Evolutionary conservation across 2,888 invertebrate genomes (phyloP).

Genomic region (Eurytoma californica): DNA sequence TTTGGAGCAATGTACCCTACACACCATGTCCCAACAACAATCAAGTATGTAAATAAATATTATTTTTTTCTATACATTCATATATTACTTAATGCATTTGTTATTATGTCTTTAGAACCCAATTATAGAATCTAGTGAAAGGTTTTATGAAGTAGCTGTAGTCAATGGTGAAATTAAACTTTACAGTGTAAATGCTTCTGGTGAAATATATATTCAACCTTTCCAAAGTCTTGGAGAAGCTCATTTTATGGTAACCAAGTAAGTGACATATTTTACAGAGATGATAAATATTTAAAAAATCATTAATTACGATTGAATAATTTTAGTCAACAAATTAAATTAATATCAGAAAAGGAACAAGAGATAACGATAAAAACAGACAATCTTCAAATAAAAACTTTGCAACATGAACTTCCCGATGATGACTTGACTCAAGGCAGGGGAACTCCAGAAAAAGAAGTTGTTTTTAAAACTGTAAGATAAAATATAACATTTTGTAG

Average conservation of each 20-base stretch:
- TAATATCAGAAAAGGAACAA: conserved; percentile 63
- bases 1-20: conserved; percentile 72
- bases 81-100: conserved; percentile 9
- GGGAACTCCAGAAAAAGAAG: conserved; percentile 64
- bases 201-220: conserved; percentile 74
- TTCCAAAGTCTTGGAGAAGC: conserved; percentile 75
- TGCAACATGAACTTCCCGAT: conserved; percentile 69
- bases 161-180: conserved; percentile 65
- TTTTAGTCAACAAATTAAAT: conserved; percentile 65
- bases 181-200: conserved; percentile 69
- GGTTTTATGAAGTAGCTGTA: conserved; percentile 68
- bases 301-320: conserved; percentile 10
- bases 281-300: not conserved
- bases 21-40: conserved; percentile 71
- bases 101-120: conserved; percentile 68
- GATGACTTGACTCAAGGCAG: conserved; percentile 70
- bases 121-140: conserved; percentile 73
- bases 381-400: conserved; percentile 60
- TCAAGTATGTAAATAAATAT: conserved; percentile 65
- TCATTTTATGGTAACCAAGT: conserved; percentile 71
- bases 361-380: conserved; percentile 37
- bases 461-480: conserved; percentile 67
- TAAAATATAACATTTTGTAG: conserved; percentile 20
- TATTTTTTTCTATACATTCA: not conserved
- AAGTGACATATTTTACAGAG: conserved; percentile 32